A percentile compares a stretch with the other conserved stretches of the same genome.
Conservation (phyloP, 2,888 invertebrate species). For the Epiblema foenella region DNA sequence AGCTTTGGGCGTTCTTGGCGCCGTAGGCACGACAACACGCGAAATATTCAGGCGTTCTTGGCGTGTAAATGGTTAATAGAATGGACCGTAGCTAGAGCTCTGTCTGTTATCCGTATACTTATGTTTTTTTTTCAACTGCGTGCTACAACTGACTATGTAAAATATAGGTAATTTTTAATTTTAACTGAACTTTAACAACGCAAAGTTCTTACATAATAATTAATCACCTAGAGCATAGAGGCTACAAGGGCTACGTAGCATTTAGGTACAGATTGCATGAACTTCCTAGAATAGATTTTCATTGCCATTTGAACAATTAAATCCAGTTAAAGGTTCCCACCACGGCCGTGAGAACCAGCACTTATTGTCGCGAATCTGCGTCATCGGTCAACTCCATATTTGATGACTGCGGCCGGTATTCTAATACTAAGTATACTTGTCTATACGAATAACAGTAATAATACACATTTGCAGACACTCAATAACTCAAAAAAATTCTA, state of each 20-base stretch:
- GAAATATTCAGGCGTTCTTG: too few relatives aligned
- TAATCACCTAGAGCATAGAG: neutral
- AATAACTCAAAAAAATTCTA: too few relatives aligned
- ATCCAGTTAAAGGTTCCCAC: constrained; percentile 15
- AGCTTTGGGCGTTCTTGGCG: too few relatives aligned
- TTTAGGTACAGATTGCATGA: neutral
- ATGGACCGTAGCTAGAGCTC: too few relatives aligned
- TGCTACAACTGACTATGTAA: neutral
- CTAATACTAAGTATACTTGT: too few relatives aligned
- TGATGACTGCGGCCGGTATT: neutral
- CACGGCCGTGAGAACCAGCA: constrained; percentile 25
- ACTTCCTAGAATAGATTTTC: constrained; percentile 19
- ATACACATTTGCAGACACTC: neutral
- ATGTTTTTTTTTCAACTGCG: neutral
- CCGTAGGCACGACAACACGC: too few relatives aligned
- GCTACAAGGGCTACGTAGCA: neutral
- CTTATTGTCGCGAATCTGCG: constrained; percentile 19
- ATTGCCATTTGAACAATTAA: constrained; percentile 19
- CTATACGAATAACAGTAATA: too few relatives aligned
- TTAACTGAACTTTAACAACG: neutral
- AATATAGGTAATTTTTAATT: too few relatives aligned
- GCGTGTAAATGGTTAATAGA: too few relatives aligned
- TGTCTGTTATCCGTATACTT: too few relatives aligned
- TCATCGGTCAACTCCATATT: neutral
- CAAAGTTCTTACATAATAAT: neutral